Conservation (phyloP, 2,888 invertebrate genomes). For the Hypercompe scribonia region DNA sequence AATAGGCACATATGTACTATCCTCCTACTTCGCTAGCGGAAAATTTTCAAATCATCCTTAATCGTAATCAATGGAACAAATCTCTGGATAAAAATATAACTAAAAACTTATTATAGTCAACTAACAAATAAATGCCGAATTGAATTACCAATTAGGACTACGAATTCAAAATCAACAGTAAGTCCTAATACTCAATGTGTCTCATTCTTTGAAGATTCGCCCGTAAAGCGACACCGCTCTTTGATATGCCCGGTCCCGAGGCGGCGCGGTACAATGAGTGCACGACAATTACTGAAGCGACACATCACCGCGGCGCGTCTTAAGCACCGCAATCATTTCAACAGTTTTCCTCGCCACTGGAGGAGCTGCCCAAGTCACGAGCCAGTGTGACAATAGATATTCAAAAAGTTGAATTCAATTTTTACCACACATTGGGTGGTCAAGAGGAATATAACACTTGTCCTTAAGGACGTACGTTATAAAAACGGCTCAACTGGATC, state of each 20-base stretch:
- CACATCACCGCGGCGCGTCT: constrained; percentile 58
- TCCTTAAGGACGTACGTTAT: background rate
- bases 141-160: too few relatives aligned
- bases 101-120: too few relatives aligned
- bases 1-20: too few relatives aligned
- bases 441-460: background rate
- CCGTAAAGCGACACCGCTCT: background rate
- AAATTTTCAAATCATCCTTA: too few relatives aligned
- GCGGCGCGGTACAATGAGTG: constrained; percentile 32
- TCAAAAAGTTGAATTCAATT: background rate
- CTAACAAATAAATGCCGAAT: too few relatives aligned
- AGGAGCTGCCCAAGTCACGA: constrained; percentile 26
- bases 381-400: constrained; percentile 9
- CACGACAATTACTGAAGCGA: constrained; percentile 51
- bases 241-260: constrained; percentile 23
- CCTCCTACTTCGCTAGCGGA: too few relatives aligned
- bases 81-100: too few relatives aligned
- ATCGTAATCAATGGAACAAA: too few relatives aligned
- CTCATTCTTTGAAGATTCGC: background rate
- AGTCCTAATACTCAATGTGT: too few relatives aligned
- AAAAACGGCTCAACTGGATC: background rate
- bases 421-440: background rate
- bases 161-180: too few relatives aligned
- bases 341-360: constrained; percentile 47
- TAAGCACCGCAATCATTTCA: constrained; percentile 63